phyloP scores from a whole-genome alignment of 2,113 vertebrate genomes.

The Fulica atra region DNA sequence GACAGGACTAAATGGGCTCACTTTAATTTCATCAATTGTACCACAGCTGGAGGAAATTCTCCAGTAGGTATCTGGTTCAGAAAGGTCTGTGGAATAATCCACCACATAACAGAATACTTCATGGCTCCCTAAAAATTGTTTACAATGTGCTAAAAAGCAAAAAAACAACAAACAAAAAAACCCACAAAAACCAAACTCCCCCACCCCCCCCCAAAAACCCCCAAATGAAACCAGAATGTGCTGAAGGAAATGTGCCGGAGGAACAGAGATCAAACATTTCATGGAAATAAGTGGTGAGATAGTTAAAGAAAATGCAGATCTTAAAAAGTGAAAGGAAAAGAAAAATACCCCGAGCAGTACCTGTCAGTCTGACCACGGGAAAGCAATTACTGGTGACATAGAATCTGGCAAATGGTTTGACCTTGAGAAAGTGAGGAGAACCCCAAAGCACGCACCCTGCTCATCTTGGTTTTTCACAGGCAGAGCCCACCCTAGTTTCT shows the following conservation, averaged over 20 bases:
- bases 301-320: background rate
- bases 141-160: background rate
- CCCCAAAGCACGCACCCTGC: background rate
- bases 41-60: background rate
- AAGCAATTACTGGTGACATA: background rate
- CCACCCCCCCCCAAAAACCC: too few species aligned
- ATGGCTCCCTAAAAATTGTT: background rate
- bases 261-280: background rate
- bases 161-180: background rate
- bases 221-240: background rate
- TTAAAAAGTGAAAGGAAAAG: background rate
- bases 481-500: background rate
- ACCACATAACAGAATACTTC: background rate
- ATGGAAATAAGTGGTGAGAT: background rate
- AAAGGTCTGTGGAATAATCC: background rate
- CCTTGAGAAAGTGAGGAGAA: background rate
- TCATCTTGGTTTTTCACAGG: background rate
- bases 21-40: background rate
- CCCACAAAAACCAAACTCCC: too few species aligned
- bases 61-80: background rate
- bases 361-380: background rate
- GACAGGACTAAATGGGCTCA: background rate
- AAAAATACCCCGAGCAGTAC: fast-evolving
- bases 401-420: background rate
- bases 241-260: background rate